Evolutionary conservation across 2,888 invertebrate genomes (phyloP).

Genomic region (Thymelicus acteon): DNA sequence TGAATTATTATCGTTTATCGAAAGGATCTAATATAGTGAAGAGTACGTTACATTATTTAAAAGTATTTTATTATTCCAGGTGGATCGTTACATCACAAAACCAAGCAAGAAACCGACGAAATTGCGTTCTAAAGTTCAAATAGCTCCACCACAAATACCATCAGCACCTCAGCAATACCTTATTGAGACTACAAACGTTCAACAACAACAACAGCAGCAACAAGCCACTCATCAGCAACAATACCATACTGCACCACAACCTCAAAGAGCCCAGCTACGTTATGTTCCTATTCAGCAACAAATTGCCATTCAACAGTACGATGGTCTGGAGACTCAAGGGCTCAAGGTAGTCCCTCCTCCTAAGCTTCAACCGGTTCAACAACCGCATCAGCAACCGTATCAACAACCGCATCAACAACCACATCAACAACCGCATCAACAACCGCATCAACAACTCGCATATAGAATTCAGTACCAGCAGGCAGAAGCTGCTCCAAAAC

Average conservation of each 20-base stretch:
- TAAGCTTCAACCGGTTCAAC: conserved; percentile 66
- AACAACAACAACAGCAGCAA: conserved; percentile 61
- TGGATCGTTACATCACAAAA: conserved; percentile 73
- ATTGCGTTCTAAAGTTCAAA: conserved; percentile 66
- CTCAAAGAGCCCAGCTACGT: conserved; percentile 62
- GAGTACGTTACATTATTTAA: not conserved
- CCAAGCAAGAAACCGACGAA: conserved; percentile 75
- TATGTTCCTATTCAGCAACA: conserved; percentile 62
- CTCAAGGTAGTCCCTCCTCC: conserved; percentile 78
- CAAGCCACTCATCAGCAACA: conserved; percentile 52
- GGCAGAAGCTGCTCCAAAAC: conserved; percentile 71
- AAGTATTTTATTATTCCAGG: conserved; percentile 57
- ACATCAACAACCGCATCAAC: conserved; percentile 53
- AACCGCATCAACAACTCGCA: conserved; percentile 56
- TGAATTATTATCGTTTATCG: too few species aligned
- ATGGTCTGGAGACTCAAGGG: conserved; percentile 73
- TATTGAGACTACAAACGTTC: conserved; percentile 79
- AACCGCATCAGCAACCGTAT: conserved; percentile 51
- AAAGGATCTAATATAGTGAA: not conserved
- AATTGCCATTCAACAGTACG: conserved; percentile 63
- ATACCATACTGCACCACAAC: conserved; percentile 59
- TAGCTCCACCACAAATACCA: conserved; percentile 59
- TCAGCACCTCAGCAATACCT: conserved; percentile 78
- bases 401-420: conserved; percentile 58
- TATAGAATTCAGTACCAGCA: conserved; percentile 74